Percentiles rank a stretch among this genome's conserved stretches.
Conservation (phyloP, 1,140 invertebrate species). For the Tetraneura akinire region DNA sequence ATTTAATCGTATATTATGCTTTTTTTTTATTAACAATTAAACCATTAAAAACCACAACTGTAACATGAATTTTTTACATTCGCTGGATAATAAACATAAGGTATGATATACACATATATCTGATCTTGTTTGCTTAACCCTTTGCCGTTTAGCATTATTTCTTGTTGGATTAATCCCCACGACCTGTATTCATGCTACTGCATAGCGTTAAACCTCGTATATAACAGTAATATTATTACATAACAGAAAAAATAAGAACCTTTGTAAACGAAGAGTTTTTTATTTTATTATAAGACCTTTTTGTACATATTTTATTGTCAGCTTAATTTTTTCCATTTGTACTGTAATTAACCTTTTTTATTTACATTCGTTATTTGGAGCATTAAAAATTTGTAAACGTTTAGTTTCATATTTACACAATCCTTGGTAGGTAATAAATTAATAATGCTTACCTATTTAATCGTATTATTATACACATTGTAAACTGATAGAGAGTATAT, state of each 20-base stretch:
- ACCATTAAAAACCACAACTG: neutral
- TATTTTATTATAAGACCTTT: neutral
- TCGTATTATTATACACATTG: too few species aligned
- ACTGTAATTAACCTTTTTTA: neutral
- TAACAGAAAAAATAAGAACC: neutral
- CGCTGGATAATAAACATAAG: neutral
- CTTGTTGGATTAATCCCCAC: neutral
- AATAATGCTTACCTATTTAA: too few species aligned
- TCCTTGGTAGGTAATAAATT: too few species aligned
- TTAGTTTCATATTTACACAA: too few species aligned
- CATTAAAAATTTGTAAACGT: too few species aligned
- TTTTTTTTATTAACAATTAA: neutral
- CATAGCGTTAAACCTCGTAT: neutral
- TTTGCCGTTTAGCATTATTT: conserved; percentile 10
- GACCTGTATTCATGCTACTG: neutral
- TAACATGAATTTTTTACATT: neutral
- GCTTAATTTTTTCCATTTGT: neutral
- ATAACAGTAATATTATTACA: too few species aligned
- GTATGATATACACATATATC: neutral
- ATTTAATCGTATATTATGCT: neutral
- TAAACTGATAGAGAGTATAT: too few species aligned
- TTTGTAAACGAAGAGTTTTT: conserved; percentile 4
- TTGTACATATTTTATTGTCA: neutral
- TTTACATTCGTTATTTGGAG: neutral
- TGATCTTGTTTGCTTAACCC: conserved; percentile 24